A percentile compares a stretch with the other conserved stretches of the same genome.
Conservation (phyloP, 2,797 vertebrate species). For the Tamandua tetradactyla region DNA sequence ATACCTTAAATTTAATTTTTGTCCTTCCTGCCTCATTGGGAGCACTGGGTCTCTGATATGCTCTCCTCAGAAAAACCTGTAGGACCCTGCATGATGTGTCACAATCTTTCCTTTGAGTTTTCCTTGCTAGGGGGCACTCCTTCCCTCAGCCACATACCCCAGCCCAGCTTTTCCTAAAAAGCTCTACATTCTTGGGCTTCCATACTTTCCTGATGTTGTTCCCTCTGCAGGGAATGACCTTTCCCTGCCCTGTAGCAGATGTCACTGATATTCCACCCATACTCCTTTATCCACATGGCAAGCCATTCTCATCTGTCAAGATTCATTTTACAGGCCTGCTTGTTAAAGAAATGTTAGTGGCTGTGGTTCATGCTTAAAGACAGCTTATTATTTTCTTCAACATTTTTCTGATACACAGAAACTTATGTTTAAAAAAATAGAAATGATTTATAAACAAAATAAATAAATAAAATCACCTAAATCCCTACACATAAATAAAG, state of each 20-base stretch:
- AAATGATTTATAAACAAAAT: slow-evolving; percentile 2
- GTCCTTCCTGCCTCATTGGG: not conserved
- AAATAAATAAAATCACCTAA: not conserved
- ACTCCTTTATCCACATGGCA: not conserved
- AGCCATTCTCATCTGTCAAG: not conserved
- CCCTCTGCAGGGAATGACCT: not conserved
- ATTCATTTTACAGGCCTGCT: not conserved
- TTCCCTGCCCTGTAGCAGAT: fast-evolving
- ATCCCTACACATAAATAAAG: not conserved
- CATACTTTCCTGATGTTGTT: fast-evolving
- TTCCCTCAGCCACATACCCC: not conserved
- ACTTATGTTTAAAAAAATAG: not conserved
- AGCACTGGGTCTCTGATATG: not conserved
- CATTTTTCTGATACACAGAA: not conserved
- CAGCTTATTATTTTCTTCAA: not conserved
- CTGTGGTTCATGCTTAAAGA: not conserved
- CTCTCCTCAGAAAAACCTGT: not conserved
- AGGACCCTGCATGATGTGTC: too few relatives aligned
- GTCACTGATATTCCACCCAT: too few relatives aligned
- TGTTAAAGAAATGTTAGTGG: not conserved
- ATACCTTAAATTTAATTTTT: not conserved
- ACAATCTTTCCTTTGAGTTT: not conserved
- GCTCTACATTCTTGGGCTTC: not conserved
- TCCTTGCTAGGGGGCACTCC: not conserved
- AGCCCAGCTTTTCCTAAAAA: too few relatives aligned